Evolutionary conservation across 2,888 invertebrate genomes (phyloP).

Genomic region (Drosophila phalerata): DNA sequence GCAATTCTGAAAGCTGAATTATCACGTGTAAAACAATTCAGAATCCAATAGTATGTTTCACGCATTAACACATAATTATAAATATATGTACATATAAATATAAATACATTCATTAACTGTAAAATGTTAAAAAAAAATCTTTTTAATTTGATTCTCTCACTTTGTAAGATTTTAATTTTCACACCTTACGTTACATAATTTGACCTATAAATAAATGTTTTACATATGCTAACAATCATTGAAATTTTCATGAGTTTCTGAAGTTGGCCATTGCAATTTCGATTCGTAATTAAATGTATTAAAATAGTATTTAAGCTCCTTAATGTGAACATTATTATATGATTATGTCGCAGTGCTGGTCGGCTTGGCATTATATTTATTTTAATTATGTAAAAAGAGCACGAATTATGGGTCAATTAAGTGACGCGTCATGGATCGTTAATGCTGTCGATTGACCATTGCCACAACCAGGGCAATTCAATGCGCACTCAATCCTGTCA

Average conservation of each 20-base stretch:
- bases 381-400: conserved; percentile 62
- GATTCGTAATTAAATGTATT: conserved; percentile 1
- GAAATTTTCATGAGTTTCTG: not conserved
- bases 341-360: not conserved
- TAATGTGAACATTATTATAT: not conserved
- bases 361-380: conserved; percentile 27
- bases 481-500: conserved; percentile 25
- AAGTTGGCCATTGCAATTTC: not conserved
- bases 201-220: conserved; percentile 4
- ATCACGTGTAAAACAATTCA: conserved; percentile 13
- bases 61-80: conserved; percentile 63
- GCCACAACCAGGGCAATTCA: conserved; percentile 34
- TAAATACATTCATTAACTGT: not conserved
- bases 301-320: not conserved
- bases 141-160: not conserved
- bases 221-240: not conserved
- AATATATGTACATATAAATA: not conserved
- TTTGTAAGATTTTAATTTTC: conserved; percentile 5
- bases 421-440: conserved; percentile 26
- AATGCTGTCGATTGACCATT: conserved; percentile 46
- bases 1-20: conserved; percentile 23
- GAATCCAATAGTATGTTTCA: conserved; percentile 34
- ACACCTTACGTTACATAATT: not conserved
- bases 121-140: not conserved
- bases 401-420: conserved; percentile 73